Conservation (phyloP, 1,140 invertebrate genomes). For the Oreohelix idahoensis region DNA sequence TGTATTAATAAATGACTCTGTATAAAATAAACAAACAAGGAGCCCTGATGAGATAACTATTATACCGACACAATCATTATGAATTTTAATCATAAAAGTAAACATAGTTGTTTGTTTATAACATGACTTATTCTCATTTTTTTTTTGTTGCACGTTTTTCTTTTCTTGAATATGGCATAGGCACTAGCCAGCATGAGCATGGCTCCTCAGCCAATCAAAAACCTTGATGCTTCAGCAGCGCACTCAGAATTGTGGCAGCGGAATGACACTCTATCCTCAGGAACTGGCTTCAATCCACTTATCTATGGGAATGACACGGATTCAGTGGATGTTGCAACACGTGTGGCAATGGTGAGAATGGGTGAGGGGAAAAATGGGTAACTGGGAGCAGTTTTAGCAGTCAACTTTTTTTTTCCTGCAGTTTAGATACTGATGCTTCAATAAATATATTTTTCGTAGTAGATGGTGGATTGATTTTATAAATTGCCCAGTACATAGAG, state of each 20-base stretch:
- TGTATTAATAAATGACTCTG: too few species aligned
- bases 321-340: slow-evolving; percentile 96
- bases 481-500: too few species aligned
- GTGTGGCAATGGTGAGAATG: slow-evolving; percentile 94
- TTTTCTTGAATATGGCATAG: slow-evolving; percentile 45
- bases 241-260: slow-evolving; percentile 70
- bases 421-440: too few species aligned
- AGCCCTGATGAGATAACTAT: too few species aligned
- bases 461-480: neutral
- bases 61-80: too few species aligned
- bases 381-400: too few species aligned
- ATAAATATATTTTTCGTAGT: too few species aligned
- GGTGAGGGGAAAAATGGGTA: too few species aligned
- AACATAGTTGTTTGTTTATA: too few species aligned
- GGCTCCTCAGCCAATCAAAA: slow-evolving; percentile 75
- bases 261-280: slow-evolving; percentile 75
- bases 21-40: too few species aligned
- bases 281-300: slow-evolving; percentile 83
- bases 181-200: slow-evolving; percentile 76
- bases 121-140: slow-evolving; percentile 22
- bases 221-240: slow-evolving; percentile 72
- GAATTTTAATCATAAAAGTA: too few species aligned
- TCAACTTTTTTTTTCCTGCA: too few species aligned
- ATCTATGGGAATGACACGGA: slow-evolving; percentile 97
- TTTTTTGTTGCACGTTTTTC: slow-evolving; percentile 1